Base-by-base conservation (phyloP, 2,888 invertebrate genomes). In the Leptinotarsa juncta region DNA sequence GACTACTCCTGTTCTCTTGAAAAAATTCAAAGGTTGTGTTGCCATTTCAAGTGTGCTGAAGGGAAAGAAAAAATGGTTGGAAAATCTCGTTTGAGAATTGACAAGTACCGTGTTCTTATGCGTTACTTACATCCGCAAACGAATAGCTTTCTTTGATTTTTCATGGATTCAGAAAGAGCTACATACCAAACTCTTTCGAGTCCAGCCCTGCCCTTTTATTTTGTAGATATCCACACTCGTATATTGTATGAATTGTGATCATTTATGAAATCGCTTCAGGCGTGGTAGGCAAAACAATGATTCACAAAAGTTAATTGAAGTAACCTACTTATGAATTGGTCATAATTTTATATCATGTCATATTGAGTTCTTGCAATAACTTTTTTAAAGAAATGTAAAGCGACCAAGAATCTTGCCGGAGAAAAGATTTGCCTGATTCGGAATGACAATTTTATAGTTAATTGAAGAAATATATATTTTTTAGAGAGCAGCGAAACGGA, bases 271-370 rank as follows among this genome's bases (percentile, higher is more conserved):
- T 65, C 23, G 69, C 69, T 60, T 49, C 50, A 49, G 23, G 66
- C 67, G 57, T 18, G 53, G 48, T 4, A 32, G 67, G 67, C 67
- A 65, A 74, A 74, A 71, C 67, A 67, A 62, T 74, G 74, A 74
- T 53, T 74, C 74, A 74, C 26, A n/a, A 15, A 60, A 42, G 66
- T 60, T 18, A 68, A 75, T 71, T 65, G 65, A 68, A 42, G 18
- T 53, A 71, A 75, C 75, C 75, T 65, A 75, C 75, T 65, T 75
- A 23, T 23, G 50, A 60, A 60, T 53, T 42, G 49, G 57, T 65
- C 57, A 53, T 42, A 42, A 62, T 42, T 65, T 75, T 23, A 68
- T 16, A 15, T 72, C 68, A 75, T 69, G 74, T 72, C 68, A 72
- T 26, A 23, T 57, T 69, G 16, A 62, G 32, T 26, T 62, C 42